Conservation (phyloP, 2,797 vertebrate species). For the Galago senegalensis region DNA sequence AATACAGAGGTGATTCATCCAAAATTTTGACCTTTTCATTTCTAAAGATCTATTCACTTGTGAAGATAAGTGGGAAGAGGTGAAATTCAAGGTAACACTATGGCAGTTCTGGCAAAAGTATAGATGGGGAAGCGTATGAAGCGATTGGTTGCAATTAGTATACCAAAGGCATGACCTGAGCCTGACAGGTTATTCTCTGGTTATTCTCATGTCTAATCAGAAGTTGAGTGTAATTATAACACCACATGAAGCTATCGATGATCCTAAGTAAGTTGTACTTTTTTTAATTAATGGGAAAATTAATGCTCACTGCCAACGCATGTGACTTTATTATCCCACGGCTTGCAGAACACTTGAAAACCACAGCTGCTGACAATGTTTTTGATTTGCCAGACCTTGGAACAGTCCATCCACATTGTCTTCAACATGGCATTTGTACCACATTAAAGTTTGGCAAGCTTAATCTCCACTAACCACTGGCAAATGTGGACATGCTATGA, state of each 20-base stretch:
- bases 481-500: constrained; percentile 90
- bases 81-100: background rate
- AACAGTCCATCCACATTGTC: constrained; percentile 65
- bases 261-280: background rate
- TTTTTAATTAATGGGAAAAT: constrained; percentile 31
- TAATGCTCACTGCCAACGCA: constrained; percentile 32
- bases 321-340: constrained; percentile 61
- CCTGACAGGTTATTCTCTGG: background rate
- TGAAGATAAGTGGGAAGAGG: background rate
- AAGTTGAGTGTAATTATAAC: constrained; percentile 50
- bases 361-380: constrained; percentile 74
- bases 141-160: background rate
- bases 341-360: constrained; percentile 66
- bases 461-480: constrained; percentile 89
- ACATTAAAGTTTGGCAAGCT: constrained; percentile 88
- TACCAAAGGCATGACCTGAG: background rate
- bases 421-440: constrained; percentile 87
- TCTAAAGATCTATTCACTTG: background rate
- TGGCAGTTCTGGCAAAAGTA: background rate
- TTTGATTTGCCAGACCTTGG: constrained; percentile 75
- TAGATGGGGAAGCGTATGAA: background rate
- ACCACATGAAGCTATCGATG: background rate
- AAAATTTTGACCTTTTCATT: background rate
- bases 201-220: constrained; percentile 11
- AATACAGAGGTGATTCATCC: background rate